Evolutionary conservation across 2,888 invertebrate genomes (phyloP).

Genomic region (Sipha maydis): DNA sequence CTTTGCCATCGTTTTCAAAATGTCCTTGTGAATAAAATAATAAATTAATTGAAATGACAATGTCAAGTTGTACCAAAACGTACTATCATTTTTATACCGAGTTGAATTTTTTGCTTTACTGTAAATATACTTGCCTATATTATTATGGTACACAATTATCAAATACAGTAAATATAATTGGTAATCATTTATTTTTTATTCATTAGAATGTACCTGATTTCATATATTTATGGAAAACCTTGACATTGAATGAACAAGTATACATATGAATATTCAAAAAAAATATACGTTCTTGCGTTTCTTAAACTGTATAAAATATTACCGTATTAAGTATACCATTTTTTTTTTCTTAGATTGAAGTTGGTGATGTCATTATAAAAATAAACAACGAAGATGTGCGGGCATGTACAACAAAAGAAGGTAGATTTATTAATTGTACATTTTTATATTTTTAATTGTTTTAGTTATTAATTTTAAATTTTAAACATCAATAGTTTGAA

Average conservation of each 20-base stretch:
- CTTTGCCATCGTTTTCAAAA: conserved; percentile 4
- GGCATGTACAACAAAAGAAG: conserved; percentile 92
- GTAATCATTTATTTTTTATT: not conserved
- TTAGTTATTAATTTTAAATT: not conserved
- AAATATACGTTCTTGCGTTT: not conserved
- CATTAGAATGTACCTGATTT: not conserved
- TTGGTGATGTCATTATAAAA: conserved; percentile 92
- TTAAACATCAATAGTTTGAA: not conserved
- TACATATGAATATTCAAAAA: not conserved
- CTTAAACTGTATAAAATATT: not conserved
- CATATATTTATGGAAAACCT: not conserved
- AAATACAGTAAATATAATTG: not conserved
- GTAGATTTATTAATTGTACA: conserved; percentile 69
- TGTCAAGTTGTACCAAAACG: not conserved
- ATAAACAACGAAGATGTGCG: conserved; percentile 93
- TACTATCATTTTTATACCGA: not conserved
- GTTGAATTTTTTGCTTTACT: not conserved
- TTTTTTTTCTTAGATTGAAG: conserved; percentile 78
- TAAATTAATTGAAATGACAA: conserved; percentile 13
- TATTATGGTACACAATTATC: not conserved
- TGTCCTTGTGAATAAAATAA: conserved; percentile 44
- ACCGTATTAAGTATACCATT: not conserved
- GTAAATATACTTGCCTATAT: not conserved
- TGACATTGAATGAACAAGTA: not conserved
- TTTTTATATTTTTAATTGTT: conserved; percentile 2